A percentile compares a stretch with the other conserved stretches of the same genome.
Evolutionary conservation across 2,888 invertebrate species (phyloP).

Genomic region (Melieria crassipennis): DNA sequence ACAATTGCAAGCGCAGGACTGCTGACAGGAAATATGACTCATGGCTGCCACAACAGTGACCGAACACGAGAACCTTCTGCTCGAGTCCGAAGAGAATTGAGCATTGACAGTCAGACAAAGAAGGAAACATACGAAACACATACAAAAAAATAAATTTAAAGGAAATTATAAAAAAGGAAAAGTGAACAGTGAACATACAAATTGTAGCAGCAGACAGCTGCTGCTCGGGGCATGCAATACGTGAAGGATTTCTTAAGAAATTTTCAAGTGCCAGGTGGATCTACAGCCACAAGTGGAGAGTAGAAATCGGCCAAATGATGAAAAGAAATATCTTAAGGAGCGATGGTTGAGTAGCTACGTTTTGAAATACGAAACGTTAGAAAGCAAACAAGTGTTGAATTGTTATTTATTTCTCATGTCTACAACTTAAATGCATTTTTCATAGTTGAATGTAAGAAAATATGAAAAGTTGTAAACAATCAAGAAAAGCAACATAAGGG

Average conservation of each 20-base stretch:
- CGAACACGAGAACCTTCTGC: background rate
- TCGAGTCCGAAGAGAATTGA: background rate
- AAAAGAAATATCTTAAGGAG: too few relatives aligned
- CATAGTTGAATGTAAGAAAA: too few relatives aligned
- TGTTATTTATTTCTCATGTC: too few relatives aligned
- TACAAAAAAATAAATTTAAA: background rate
- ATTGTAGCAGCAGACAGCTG: too few relatives aligned
- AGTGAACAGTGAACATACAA: too few relatives aligned
- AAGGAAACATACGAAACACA: background rate
- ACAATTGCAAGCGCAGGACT: background rate
- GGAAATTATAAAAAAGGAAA: background rate
- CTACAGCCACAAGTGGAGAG: background rate
- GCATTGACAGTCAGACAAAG: background rate
- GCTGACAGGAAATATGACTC: slow-evolving; percentile 20
- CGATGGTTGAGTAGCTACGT: too few relatives aligned
- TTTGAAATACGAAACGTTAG: too few relatives aligned
- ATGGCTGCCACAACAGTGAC: slow-evolving; percentile 11
- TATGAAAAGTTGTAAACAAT: background rate
- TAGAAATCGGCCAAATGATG: too few relatives aligned
- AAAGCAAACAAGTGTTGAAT: too few relatives aligned
- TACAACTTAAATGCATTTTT: too few relatives aligned
- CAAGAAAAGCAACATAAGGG: background rate
- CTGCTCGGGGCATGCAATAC: too few relatives aligned
- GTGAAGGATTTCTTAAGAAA: background rate
- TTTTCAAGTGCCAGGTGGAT: slow-evolving; percentile 4